Percentiles rank a stretch among this genome's conserved stretches.
Evolutionary conservation across 2,797 vertebrate genomes (phyloP).

Genomic region (Lophius americanus): DNA sequence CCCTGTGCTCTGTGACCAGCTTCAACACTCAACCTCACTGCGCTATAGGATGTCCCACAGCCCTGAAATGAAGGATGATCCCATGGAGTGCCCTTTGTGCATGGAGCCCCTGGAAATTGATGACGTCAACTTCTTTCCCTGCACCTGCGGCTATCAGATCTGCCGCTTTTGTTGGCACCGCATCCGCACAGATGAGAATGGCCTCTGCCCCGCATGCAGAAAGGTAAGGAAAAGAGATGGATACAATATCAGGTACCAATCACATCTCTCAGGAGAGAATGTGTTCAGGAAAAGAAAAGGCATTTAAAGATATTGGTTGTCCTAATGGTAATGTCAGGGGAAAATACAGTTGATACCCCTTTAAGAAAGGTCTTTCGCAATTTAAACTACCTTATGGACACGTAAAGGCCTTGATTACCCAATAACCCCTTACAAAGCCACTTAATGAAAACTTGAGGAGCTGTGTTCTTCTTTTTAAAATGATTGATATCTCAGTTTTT

Average conservation of each 20-base stretch:
- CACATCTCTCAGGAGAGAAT: background rate
- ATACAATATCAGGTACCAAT: background rate
- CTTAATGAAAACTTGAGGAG: background rate
- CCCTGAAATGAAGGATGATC: constrained; percentile 97
- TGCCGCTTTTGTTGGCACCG: constrained; percentile 99
- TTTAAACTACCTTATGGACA: constrained; percentile 3
- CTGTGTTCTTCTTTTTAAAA: background rate
- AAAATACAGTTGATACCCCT: too few relatives aligned
- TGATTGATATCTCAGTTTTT: background rate
- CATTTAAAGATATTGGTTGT: background rate
- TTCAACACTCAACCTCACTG: constrained; percentile 52
- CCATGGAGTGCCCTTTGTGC: constrained; percentile 99
- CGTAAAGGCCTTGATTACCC: background rate
- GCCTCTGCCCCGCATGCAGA: constrained; percentile 99
- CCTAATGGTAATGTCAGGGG: too few relatives aligned
- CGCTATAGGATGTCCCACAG: constrained; percentile 95
- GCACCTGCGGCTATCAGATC: constrained; percentile 99
- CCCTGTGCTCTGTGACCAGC: constrained; percentile 67
- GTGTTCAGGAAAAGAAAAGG: background rate
- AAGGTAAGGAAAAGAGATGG: constrained; percentile 84
- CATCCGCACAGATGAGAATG: constrained; percentile 99
- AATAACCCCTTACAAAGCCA: background rate
- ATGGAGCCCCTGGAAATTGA: constrained; percentile 99
- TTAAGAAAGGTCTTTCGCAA: background rate
- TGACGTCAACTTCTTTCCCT: constrained; percentile 99